Evolutionary conservation across 92 coral and sea anemone species (phyloP).

Genomic region (Diadumene lineata): DNA sequence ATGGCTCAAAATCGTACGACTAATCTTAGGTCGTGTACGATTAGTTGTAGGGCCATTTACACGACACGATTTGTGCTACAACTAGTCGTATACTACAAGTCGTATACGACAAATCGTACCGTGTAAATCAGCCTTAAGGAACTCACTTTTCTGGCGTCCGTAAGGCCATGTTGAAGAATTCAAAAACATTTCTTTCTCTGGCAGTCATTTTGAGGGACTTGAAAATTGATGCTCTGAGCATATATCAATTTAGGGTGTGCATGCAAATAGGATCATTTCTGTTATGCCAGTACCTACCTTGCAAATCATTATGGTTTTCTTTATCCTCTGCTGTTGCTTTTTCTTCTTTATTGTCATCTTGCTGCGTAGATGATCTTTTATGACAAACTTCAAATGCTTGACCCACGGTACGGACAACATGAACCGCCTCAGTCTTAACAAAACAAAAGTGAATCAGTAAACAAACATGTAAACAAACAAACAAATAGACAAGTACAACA

Average conservation of each 20-base stretch:
- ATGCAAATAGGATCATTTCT: no score
- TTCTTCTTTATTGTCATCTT: constrained; percentile 30
- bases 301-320: not conserved
- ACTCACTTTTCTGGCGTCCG: not conserved
- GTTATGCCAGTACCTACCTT: constrained; percentile 1
- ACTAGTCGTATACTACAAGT: no score
- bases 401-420: constrained; percentile 89
- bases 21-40: no score
- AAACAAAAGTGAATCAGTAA: not conserved
- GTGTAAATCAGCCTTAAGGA: not conserved
- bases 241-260: not conserved
- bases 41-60: no score
- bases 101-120: no score
- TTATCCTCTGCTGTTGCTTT: constrained; percentile 24
- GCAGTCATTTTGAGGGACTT: not conserved
- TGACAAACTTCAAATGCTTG: constrained; percentile 99
- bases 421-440: constrained; percentile 78
- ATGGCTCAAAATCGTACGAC: no score
- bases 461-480: no score
- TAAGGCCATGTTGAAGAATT: not conserved
- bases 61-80: no score
- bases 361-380: constrained; percentile 44
- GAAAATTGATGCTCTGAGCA: not conserved
- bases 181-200: not conserved
- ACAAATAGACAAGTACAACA: no score